Evolutionary conservation across 2,888 invertebrate species (phyloP).

Genomic region (Ferdinandea cuprea): DNA sequence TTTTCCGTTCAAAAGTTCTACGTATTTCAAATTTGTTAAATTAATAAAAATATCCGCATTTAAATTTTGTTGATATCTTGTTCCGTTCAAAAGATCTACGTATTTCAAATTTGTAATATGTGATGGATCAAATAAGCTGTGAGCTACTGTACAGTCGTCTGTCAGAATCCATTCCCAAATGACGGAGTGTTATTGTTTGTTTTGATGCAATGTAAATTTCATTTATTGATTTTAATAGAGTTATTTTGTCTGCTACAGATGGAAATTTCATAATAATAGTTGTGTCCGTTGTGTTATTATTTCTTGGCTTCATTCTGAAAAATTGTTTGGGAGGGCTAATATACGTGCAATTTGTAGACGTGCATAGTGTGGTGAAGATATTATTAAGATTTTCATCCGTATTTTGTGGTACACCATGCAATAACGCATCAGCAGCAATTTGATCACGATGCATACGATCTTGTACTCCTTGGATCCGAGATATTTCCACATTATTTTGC

Average conservation of each 20-base stretch:
- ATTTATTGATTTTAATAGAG: slow-evolving; percentile 1
- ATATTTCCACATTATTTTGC: background rate
- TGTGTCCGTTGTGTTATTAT: background rate
- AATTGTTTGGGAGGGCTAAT: background rate
- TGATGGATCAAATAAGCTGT: too few species aligned
- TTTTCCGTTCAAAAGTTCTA: too few species aligned
- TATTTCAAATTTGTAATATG: too few species aligned
- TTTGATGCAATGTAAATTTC: background rate
- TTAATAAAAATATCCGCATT: too few species aligned
- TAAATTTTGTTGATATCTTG: too few species aligned
- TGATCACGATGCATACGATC: slow-evolving; percentile 2
- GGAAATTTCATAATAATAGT: background rate
- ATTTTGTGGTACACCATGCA: background rate
- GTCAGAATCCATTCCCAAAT: background rate
- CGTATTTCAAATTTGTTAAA: too few species aligned
- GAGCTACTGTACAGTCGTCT: too few species aligned
- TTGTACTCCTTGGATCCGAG: background rate
- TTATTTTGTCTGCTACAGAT: slow-evolving; percentile 5
- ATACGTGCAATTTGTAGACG: background rate
- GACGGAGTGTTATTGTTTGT: background rate
- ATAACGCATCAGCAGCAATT: background rate
- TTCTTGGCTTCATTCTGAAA: background rate
- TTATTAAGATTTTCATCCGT: background rate
- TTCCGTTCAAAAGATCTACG: too few species aligned
- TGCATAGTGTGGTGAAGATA: background rate